Percentiles rank a stretch among this genome's conserved stretches.
Conservation (phyloP, 2,797 vertebrate genomes). For the Labeo calbasu region DNA sequence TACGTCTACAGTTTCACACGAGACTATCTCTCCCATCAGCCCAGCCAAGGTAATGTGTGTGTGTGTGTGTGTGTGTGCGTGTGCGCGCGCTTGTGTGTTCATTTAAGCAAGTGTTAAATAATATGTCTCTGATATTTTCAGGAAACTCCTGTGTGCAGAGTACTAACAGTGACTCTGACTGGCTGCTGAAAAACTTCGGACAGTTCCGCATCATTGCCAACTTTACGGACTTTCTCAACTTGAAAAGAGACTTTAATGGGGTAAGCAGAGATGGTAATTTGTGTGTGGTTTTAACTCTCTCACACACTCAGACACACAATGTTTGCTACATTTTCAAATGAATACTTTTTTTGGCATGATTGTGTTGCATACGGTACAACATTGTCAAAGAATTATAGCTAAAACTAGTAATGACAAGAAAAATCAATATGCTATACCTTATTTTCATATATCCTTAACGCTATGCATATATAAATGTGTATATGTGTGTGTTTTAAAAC, state of each 20-base stretch:
- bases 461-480: too few species aligned
- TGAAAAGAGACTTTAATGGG: conserved; percentile 67
- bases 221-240: conserved; percentile 56
- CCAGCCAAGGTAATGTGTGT: conserved; percentile 54
- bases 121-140: conserved; percentile 30
- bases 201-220: conserved; percentile 60
- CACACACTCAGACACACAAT: too few species aligned
- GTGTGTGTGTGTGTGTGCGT: background rate
- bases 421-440: too few species aligned
- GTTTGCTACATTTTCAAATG: background rate
- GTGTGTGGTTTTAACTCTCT: background rate
- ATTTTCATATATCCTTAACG: too few species aligned
- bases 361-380: too few species aligned
- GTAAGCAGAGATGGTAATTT: conserved; percentile 48
- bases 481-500: background rate
- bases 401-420: background rate
- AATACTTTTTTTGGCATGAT: background rate
- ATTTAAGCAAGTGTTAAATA: background rate
- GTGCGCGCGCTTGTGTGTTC: background rate
- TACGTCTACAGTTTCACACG: conserved; percentile 58
- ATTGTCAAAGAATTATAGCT: background rate
- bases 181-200: conserved; percentile 66
- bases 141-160: conserved; percentile 61
- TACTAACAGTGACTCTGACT: conserved; percentile 58
- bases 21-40: conserved; percentile 58